phyloP scores from a whole-genome alignment of 2,113 vertebrate genomes.

The Paratilapia polleni region DNA sequence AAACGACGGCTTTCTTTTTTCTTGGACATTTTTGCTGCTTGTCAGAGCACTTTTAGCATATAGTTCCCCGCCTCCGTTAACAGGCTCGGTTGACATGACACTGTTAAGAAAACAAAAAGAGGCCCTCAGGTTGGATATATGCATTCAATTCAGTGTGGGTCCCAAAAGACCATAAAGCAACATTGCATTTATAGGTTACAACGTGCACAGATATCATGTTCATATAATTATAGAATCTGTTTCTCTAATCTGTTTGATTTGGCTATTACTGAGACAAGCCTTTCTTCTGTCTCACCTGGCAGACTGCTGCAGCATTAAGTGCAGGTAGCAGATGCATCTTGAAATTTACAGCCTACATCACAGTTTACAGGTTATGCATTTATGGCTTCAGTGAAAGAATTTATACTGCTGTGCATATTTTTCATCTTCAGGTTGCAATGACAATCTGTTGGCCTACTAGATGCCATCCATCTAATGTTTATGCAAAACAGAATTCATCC shows the following conservation, averaged over 20 bases:
- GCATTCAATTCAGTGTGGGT: constrained; percentile 58
- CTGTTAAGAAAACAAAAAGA: constrained; percentile 83
- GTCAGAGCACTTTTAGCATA: constrained; percentile 37
- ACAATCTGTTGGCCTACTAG: not conserved
- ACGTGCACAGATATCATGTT: not conserved
- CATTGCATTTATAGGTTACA: constrained; percentile 26
- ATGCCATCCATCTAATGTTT: not conserved
- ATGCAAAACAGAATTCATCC: not conserved
- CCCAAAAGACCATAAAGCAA: constrained; percentile 46
- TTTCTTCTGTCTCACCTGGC: constrained; percentile 48
- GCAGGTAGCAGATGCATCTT: constrained; percentile 15
- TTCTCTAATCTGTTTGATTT: not conserved
- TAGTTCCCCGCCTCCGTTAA: constrained; percentile 67
- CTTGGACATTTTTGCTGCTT: constrained; percentile 51
- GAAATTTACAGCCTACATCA: not conserved
- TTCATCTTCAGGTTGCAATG: not conserved
- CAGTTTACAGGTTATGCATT: not conserved
- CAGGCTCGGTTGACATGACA: constrained; percentile 76
- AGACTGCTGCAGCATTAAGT: constrained; percentile 42
- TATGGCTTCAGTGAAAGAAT: not conserved
- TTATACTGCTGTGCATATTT: not conserved
- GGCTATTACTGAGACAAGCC: not conserved
- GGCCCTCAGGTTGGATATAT: constrained; percentile 73
- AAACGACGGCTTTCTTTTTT: constrained; percentile 33
- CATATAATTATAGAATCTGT: not conserved